Evolutionary conservation across 2,113 vertebrate species (phyloP), one percentile per base, ranked within the genome.

Genomic region (Python bivittatus): DNA sequence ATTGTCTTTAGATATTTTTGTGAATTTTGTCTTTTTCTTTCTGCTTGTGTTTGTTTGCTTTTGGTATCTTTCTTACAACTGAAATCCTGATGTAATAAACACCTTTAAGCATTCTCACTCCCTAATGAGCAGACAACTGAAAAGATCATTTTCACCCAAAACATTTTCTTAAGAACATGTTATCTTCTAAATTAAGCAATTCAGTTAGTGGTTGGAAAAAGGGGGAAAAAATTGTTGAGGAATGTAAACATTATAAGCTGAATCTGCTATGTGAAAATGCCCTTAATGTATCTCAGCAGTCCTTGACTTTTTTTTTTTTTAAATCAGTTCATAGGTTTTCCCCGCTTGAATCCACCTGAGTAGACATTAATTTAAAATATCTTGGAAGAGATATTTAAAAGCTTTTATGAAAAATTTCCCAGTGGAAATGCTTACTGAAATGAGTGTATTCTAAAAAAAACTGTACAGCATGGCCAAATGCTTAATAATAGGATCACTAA

Each of bases 1-100:
- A 98, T 98, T 95, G 97, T 97, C 96, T 96, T 97, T 97, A 96
- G 94, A 97, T 98, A 97, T 97, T 97, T 96, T 97, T 97, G 97
- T 98, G 97, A 94, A 91, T 90, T 93, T 92, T 96, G 97, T 97
- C 27, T 94, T 95, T 97, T 93, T 91, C 93, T 96, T 94, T 94
- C 90, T 94, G 72, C 92, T 94, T 94, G 94, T 97, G 96, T 96
- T 95, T 94, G 94, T 12, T 94, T 94, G 86, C 0, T 94, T 96
- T 96, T 88, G 91, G 91, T 92, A 84, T 92, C 90, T 0, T 0
- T 93, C 60, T 95, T 91, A 8, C 1, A 91, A 61, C 60, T 91
- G 54, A n/a, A 89, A 52, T 92, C 38, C 4, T 68, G 95, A 7
- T 92, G 12, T 91, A 94, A 57, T 89, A 95, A 96, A 94, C 88